Conservation (phyloP, 2,797 vertebrate species). For the Sciurus carolinensis region DNA sequence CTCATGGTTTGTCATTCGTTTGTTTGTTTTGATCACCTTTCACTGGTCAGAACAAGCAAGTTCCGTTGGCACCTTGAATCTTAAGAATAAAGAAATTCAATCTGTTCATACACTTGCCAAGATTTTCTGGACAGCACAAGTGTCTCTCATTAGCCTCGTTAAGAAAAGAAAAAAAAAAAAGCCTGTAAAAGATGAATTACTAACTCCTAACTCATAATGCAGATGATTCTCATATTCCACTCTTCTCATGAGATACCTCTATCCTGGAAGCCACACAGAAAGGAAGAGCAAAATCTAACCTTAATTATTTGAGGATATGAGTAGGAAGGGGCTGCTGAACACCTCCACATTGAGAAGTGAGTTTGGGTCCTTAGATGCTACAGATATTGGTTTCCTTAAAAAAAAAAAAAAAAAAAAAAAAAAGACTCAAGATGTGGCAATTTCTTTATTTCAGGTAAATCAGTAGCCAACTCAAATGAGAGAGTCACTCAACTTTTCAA, state of each 20-base stretch:
- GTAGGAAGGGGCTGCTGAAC: background rate
- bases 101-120: background rate
- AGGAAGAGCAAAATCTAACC: background rate
- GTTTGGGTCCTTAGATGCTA: background rate
- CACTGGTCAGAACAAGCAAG: background rate
- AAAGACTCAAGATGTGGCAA: background rate
- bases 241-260: background rate
- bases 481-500: slow-evolving; percentile 9
- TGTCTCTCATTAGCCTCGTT: background rate
- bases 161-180: slow-evolving; percentile 1
- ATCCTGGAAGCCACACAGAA: background rate
- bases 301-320: background rate
- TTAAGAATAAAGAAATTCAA: background rate
- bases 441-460: slow-evolving; percentile 4
- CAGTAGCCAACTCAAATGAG: slow-evolving; percentile 6
- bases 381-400: background rate
- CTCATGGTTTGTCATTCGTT: no score
- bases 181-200: background rate
- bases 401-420: background rate
- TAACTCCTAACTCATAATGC: background rate
- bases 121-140: background rate
- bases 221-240: background rate
- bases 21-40: background rate
- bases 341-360: background rate
- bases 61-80: background rate